Base-by-base conservation (phyloP, 2,113 vertebrate genomes). In the Athene noctua region DNA sequence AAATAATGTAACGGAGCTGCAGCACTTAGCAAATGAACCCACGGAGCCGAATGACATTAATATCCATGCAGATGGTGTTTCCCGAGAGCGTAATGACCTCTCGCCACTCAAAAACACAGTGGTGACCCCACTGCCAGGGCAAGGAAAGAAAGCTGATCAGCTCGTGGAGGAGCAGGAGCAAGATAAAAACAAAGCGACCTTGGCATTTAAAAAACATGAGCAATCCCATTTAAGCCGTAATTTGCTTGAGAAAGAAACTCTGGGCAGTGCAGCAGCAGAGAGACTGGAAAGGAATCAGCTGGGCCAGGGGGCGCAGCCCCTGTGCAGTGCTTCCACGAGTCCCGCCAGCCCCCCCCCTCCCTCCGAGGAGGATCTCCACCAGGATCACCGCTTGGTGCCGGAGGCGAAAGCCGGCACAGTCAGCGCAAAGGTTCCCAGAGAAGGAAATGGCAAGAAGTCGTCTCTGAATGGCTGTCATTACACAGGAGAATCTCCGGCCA, bases 171-270 rank as follows among this genome's bases (percentile, higher is more conserved):
- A 96, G 80, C 85, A 58, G 38, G 86, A 97, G 22, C 71, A 85
- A 89, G 95, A 92, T 86, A 95, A 88, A 94, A 95, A 73, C 92
- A 96, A 95, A 70, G 55, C 63, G 46, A 92, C 96, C 91, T 95
- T 98, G 97, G 96, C 95, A 92, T 96, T 98, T 90, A 88, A 92
- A 88, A 97, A 94, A 71, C 90, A 93, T 29, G 94, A 86, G 65
- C 93, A 78, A 62, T 85, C 90, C 84, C 86, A 13, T 32, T 59
- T 87, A 30, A 91, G 67, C 70, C 13, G 7, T 27, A 18, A 38
- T 21, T 61, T 42, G n/a, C 27, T 85, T 0, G 73, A 94, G 34
- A 82, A 68, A 40, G 94, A 95, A 27, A 18, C 9, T 0, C 44
- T 36, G 6, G 38, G 40, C 17, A 71, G 32, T 0, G 34, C 47